Percentiles rank a stretch among this genome's conserved stretches.
These are phyloP conservation scores for Syrrhaptes paradoxus DNA, from an alignment of 2,113 vertebrate genomes.

Conservation along the genomic window DNA sequence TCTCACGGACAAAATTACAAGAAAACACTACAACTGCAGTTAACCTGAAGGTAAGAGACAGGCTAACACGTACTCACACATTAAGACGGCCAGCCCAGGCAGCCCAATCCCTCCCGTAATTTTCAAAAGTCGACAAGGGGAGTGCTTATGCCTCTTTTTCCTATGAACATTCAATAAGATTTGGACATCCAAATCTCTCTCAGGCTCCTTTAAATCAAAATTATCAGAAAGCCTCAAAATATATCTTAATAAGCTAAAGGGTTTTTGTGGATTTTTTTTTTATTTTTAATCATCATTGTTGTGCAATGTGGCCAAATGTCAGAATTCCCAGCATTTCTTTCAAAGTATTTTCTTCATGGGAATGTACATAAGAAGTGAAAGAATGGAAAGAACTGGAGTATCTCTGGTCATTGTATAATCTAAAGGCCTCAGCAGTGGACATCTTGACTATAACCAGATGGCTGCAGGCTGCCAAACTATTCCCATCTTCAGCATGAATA, in stretches of 20 bases:
- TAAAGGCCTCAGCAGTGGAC: slow-evolving; percentile 43
- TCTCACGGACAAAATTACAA: background rate
- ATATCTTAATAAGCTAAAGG: background rate
- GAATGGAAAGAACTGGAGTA: slow-evolving; percentile 64
- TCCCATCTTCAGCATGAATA: slow-evolving; percentile 29
- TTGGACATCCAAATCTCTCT: background rate
- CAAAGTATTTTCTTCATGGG: background rate
- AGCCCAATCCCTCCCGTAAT: background rate
- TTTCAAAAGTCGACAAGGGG: background rate
- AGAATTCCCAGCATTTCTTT: slow-evolving; percentile 44
- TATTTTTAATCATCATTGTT: background rate
- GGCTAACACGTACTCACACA: too few species aligned
- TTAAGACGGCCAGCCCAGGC: background rate
- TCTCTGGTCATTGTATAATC: slow-evolving; percentile 53
- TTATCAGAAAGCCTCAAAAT: background rate
- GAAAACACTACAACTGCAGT: background rate
- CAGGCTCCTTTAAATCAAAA: background rate
- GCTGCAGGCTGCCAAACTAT: slow-evolving; percentile 54
- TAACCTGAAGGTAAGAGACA: background rate
- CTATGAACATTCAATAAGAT: background rate
- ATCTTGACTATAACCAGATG: slow-evolving; percentile 71
- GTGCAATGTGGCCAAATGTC: background rate
- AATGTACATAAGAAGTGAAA: slow-evolving; percentile 52
- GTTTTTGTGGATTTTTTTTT: background rate
- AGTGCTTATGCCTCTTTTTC: background rate